Base-by-base conservation (phyloP, 2,797 vertebrate genomes). In the Tokudaia muenninki region DNA sequence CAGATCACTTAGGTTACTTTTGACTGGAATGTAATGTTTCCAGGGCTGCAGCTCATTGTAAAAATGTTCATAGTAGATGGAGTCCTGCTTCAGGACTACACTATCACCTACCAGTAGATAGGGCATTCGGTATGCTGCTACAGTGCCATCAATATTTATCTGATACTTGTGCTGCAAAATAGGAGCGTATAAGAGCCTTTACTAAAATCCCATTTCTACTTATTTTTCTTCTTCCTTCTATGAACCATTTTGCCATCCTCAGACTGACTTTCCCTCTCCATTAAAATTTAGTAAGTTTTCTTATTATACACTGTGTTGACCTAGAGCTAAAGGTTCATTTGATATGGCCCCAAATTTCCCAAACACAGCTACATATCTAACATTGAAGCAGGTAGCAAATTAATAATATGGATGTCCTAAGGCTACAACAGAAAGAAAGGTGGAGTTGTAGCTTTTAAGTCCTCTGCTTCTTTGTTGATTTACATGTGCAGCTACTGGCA, bases 51-150 rank as follows among this genome's bases (percentile, higher is more conserved):
- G 98, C 94, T 99, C 99, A 0, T 99, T 99, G 98, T 99, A 99
- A 98, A 99, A 99, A 98, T 99, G 99, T 96, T 99, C 99, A 0
- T 99, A 99, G 98, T 99, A 99, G 96, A 98, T 98, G n/a, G 99
- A 99, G 78, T 99, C 99, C 98, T 99, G 99, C 98, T 99, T 99
- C 52, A 99, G 97, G 59, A 99, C 99, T 44, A 99, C 99, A 2
- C 99, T 99, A 98, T 99, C 99, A 47, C 99, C 99, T 3, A 99
- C 99, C 84, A 99, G 98, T 47, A 99, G 99, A 97, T 99, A 99
- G 0, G 99, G 99, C 98, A 99, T 98, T 89, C 99, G 98, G 96
- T 99, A 99, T 0, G 99, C 99, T 5, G 99, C 99, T 83, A 99
- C 99, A 0, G 99, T 99, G 97, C 99, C 99, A 11, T 99, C 99